Conservation (phyloP, 2,888 invertebrate genomes). For the Theodoxus fluviatilis region DNA sequence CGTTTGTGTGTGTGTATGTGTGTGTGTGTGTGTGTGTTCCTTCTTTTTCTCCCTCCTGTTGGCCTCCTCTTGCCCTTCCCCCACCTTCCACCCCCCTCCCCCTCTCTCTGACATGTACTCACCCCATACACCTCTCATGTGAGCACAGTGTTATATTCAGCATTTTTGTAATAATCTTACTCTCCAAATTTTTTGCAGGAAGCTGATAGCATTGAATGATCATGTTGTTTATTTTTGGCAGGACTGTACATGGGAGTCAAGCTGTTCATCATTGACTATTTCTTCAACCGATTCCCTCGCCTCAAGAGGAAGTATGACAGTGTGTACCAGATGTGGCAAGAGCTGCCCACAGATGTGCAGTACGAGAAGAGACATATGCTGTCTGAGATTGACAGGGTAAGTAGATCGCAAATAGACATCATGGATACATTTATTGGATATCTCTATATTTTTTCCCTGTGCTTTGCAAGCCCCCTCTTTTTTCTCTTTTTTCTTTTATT, state of each 20-base stretch:
- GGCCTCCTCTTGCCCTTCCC: no score
- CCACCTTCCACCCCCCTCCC: no score
- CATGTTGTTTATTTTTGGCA: conserved; percentile 30
- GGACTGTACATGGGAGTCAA: conserved; percentile 65
- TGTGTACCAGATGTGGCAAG: conserved; percentile 58
- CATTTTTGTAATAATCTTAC: no score
- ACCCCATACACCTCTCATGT: no score
- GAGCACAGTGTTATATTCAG: no score
- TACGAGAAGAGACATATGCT: conserved; percentile 50
- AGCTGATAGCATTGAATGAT: no score
- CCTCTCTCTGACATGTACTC: no score
- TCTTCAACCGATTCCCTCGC: conserved; percentile 67
- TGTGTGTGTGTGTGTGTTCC: no score
- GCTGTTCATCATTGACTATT: conserved; percentile 67
- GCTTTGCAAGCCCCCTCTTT: neutral
- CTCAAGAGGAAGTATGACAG: conserved; percentile 65
- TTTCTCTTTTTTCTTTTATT: no score
- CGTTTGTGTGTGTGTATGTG: no score
- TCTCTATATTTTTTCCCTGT: neutral
- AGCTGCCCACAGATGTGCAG: conserved; percentile 63
- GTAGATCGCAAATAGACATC: neutral
- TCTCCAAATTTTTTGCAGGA: no score
- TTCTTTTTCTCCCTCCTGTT: no score
- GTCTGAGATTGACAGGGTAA: conserved; percentile 56
- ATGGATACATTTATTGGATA: neutral